phyloP scores from a whole-genome alignment of 2,797 vertebrate genomes.

The Schizothorax lantsangensis region DNA sequence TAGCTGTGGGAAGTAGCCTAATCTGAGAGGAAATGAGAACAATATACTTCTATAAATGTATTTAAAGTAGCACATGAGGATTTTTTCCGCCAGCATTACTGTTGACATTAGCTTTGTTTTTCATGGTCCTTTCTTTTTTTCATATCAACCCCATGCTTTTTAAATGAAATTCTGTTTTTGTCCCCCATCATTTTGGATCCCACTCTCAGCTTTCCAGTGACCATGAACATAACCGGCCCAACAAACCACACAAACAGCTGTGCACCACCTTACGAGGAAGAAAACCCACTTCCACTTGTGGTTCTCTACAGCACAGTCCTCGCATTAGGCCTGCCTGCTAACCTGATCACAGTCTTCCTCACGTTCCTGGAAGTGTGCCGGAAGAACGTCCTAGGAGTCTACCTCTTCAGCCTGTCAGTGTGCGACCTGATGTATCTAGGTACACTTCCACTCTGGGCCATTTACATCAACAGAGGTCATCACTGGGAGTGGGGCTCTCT shows the following conservation, averaged over 20 bases:
- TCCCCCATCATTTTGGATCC: neutral
- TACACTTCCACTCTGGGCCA: conserved; percentile 87
- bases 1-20: neutral
- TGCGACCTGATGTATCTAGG: conserved; percentile 87
- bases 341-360: conserved; percentile 80
- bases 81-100: neutral
- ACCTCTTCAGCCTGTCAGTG: conserved; percentile 85
- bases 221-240: conserved; percentile 18
- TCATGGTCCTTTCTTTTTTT: neutral
- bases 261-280: conserved; percentile 58
- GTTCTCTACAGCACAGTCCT: conserved; percentile 80
- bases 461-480: conserved; percentile 76
- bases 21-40: neutral
- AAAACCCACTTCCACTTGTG: conserved; percentile 71
- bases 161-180: neutral
- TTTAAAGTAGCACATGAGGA: neutral
- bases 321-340: conserved; percentile 82
- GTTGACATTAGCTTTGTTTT: neutral
- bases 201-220: conserved; percentile 8
- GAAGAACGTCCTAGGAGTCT: conserved; percentile 83
- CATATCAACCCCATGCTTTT: neutral
- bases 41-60: neutral
- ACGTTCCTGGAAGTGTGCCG: conserved; percentile 76
- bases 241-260: conserved; percentile 61
- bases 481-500: conserved; percentile 69